Percentiles rank a stretch among this genome's conserved stretches.
phyloP scores from a whole-genome alignment of 2,888 invertebrate species.

The Pantelozetes paolii region DNA sequence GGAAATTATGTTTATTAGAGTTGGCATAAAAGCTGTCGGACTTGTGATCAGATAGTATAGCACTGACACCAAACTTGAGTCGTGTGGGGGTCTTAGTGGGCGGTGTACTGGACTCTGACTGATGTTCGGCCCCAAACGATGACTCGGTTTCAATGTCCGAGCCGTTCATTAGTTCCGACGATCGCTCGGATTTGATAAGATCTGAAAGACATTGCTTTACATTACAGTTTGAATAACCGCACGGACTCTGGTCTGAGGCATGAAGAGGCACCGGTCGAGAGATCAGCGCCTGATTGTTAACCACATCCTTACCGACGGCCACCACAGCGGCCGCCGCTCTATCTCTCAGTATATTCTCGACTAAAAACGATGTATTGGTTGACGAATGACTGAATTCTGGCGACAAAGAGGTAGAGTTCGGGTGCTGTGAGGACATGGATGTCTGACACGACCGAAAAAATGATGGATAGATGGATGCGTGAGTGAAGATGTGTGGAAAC shows the following conservation, averaged over 20 bases:
- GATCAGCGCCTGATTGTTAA: background rate
- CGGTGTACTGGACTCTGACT: slow-evolving; percentile 20
- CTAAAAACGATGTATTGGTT: slow-evolving; percentile 45
- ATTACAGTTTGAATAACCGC: slow-evolving; percentile 16
- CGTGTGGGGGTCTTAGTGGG: background rate
- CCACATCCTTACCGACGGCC: slow-evolving; percentile 37
- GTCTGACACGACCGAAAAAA: slow-evolving; percentile 32
- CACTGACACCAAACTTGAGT: slow-evolving; percentile 81
- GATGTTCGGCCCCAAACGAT: slow-evolving; percentile 8
- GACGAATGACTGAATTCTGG: slow-evolving; percentile 36
- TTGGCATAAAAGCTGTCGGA: slow-evolving; percentile 32
- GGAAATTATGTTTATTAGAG: background rate
- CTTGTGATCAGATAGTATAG: slow-evolving; percentile 61
- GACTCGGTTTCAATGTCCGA: slow-evolving; percentile 33
- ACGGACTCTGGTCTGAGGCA: slow-evolving; percentile 20
- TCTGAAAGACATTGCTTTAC: slow-evolving; percentile 36
- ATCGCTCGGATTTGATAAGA: slow-evolving; percentile 29
- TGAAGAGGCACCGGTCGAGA: background rate
- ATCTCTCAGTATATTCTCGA: slow-evolving; percentile 48
- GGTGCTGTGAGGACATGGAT: background rate
- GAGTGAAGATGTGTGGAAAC: slow-evolving; percentile 41
- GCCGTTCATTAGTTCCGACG: slow-evolving; percentile 11
- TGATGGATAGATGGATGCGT: slow-evolving; percentile 34
- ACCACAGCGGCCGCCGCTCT: slow-evolving; percentile 44
- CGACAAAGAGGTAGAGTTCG: background rate